Evolutionary conservation across 2,113 vertebrate genomes (phyloP), one percentile per base, ranked within the genome.

Genomic region (Athene cunicularia): DNA sequence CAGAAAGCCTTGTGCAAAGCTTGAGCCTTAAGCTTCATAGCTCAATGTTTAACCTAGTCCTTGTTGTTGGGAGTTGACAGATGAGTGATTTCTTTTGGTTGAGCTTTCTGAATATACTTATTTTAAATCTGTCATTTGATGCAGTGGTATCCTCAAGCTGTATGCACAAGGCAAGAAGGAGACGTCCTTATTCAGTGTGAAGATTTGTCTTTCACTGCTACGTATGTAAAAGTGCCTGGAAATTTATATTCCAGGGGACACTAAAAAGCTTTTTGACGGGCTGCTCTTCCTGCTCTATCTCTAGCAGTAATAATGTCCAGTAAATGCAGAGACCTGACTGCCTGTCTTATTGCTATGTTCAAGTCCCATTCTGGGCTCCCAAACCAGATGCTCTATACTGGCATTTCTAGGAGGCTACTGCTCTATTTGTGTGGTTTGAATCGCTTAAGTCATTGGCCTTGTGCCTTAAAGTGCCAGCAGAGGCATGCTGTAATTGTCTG

Each of bases 401-500:
- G 81, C 95, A 53, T 90, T 96, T 97, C 93, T 75, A 80, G 76
- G 91, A 87, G 91, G 81, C 89, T 95, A n/a, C 71, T 82, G 89
- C 93, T 96, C 94, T 76, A 80, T 89, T 94, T 94, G 93, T 95
- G 94, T 84, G 94, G 96, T 95, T 97, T 91, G 88, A 95, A 80
- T 97, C 64, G 5, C 81, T 95, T 26, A 83, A 94, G 95, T 76
- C 91, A 83, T 96, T 97, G 96, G 97, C 96, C 74, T 82, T 5
- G 43, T 93, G 97, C 97, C 96, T 80, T 75, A 17, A 58, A 95
- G 94, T 85, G 95, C 96, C 95, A 97, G 96, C 91, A 95, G 86
- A 97, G 94, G 77, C 94, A 95, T 95, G 97, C 86, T 95, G 83
- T 96, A 96, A 96, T 97, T 95, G 93, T 89, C 95, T 15, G 37